phyloP scores from a whole-genome alignment of 2,113 vertebrate genomes.

The Australoheros scitulus region DNA sequence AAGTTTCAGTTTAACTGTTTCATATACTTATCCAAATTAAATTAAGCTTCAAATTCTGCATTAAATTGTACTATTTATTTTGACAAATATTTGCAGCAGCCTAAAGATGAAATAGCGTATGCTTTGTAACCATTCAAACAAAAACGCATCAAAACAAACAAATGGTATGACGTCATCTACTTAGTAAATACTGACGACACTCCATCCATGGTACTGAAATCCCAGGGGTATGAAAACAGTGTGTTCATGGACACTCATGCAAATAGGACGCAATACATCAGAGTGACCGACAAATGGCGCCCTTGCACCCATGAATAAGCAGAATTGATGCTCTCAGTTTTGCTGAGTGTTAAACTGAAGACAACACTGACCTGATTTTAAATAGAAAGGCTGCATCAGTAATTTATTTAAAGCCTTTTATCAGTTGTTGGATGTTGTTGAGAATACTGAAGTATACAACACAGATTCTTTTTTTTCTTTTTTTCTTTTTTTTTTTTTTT shows the following conservation, averaged over 20 bases:
- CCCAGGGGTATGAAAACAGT: too few species aligned
- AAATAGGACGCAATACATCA: background rate
- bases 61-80: background rate
- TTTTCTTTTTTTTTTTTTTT: background rate
- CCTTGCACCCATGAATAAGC: slow-evolving; percentile 49
- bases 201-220: too few species aligned
- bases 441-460: too few species aligned
- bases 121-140: too few species aligned
- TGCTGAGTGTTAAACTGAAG: slow-evolving; percentile 28
- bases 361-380: slow-evolving; percentile 43
- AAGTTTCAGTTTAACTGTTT: background rate
- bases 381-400: background rate
- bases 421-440: background rate
- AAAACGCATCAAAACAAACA: background rate
- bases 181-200: background rate
- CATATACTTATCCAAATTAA: background rate
- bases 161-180: background rate
- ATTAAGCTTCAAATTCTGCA: too few species aligned
- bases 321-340: slow-evolving; percentile 46
- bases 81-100: background rate
- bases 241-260: background rate
- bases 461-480: background rate
- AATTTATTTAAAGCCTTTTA: background rate
- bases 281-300: slow-evolving; percentile 55
- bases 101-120: background rate